These are phyloP conservation scores for Malacoctenus gilli DNA, from an alignment of 2,797 vertebrate species.

Conservation along the genomic window DNA sequence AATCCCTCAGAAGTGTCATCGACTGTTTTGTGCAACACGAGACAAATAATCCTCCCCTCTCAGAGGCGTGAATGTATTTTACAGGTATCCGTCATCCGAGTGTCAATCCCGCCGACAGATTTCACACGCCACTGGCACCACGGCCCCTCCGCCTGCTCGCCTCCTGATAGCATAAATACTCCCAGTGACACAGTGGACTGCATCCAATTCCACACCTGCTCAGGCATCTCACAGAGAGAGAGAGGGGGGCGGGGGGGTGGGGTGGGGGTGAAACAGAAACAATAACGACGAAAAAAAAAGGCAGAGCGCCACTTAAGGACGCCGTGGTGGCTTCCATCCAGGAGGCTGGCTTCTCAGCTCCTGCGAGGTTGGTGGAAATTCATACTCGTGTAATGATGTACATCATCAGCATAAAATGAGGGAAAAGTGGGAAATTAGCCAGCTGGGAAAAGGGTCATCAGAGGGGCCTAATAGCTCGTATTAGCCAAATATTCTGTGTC, in stretches of 20 bases:
- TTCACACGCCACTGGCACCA: slow-evolving; percentile 86
- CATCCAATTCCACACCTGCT: slow-evolving; percentile 72
- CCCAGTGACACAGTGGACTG: slow-evolving; percentile 73
- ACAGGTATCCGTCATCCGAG: slow-evolving; percentile 83
- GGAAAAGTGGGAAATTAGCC: slow-evolving; percentile 39
- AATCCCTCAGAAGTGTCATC: slow-evolving; percentile 70
- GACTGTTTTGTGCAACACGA: slow-evolving; percentile 84
- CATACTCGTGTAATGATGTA: slow-evolving; percentile 24
- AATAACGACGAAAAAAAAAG: slow-evolving; percentile 54
- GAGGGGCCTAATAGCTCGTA: slow-evolving; percentile 49
- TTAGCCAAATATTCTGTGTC: slow-evolving; percentile 58
- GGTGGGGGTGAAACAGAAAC: too few species aligned
- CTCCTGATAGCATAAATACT: slow-evolving; percentile 77
- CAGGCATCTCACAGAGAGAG: slow-evolving; percentile 55
- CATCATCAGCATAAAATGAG: slow-evolving; percentile 36
- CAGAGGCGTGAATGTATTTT: slow-evolving; percentile 82
- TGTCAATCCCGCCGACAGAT: slow-evolving; percentile 81
- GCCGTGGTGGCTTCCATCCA: slow-evolving; percentile 34
- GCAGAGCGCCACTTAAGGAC: slow-evolving; percentile 30
- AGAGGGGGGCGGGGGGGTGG: too few species aligned
- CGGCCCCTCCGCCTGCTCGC: slow-evolving; percentile 61
- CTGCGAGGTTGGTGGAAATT: slow-evolving; percentile 18
- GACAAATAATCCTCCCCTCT: slow-evolving; percentile 77
- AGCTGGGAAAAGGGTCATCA: slow-evolving; percentile 57
- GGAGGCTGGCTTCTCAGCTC: slow-evolving; percentile 29